Base-by-base conservation (phyloP, 2,113 vertebrate species). In the Arenaria interpres region DNA sequence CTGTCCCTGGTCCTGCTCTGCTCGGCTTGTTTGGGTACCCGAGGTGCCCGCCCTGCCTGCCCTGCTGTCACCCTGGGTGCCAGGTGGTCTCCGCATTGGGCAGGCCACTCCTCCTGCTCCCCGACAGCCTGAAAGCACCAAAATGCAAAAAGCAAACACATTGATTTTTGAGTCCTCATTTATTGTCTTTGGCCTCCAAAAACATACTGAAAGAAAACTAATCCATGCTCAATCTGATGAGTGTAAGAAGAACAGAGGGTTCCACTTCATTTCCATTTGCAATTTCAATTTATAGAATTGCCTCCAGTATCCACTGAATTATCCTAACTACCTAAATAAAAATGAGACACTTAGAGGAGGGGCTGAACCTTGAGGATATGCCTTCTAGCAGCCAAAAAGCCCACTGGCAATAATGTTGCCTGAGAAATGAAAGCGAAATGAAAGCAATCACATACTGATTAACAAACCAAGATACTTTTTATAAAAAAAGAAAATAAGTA, bases 71-170 rank as follows among this genome's bases (percentile, higher is more conserved):
- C 32, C 8, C 57, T 16, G 30, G 6, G 4, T 39, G 30, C 62
- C 92, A 46, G 46, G 50, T 22, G 2, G 3, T 7, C 35, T 27
- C 19, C 0, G 1, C 0, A 0, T 3, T 24, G 51, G 23, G 32
- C 41, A 39, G 27, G 46, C 10, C n/a, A 2, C 13, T 75, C 27
- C 71, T 54, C 28, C 28, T 72, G 51, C 48, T 68, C 48, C 51
- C 57, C 19, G 6, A 37, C 33, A 85, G 46, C 41, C 45, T 3
- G 3, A 77, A 37, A 63, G 30, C 71, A 92, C 21, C 43, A 32
- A 54, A 77, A 39, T 1, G 0, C 28, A 59, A 71, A 43, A 81
- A 27, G 2, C 7, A 77, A 81, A 62, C 2, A 0, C 22, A 18
- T 23, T 68, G 25, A 12, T 33, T 81, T 63, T 33, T 71, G 25